Conservation (phyloP, 2,888 invertebrate species). For the Drosophila nigricruria region DNA sequence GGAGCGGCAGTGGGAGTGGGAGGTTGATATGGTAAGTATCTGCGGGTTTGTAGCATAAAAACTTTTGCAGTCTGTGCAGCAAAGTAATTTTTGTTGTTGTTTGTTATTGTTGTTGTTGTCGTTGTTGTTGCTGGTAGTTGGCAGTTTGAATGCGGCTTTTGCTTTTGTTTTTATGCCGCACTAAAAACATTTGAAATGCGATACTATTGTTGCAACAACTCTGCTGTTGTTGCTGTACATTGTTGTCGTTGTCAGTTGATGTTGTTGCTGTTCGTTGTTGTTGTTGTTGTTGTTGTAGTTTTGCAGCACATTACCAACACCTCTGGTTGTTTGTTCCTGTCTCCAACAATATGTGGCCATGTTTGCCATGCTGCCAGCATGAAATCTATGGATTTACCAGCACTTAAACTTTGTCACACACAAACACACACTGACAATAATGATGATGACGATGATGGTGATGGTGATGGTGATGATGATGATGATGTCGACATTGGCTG, state of each 20-base stretch:
- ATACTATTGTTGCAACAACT: slow-evolving; percentile 76
- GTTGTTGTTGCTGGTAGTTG: slow-evolving; percentile 59
- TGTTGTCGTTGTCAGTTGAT: slow-evolving; percentile 23
- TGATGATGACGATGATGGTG: slow-evolving; percentile 42
- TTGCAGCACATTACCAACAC: slow-evolving; percentile 69
- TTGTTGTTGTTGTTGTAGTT: slow-evolving; percentile 35
- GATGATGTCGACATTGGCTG: slow-evolving; percentile 54
- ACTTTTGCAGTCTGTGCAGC: slow-evolving; percentile 70
- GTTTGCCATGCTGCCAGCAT: slow-evolving; percentile 74
- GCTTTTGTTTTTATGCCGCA: slow-evolving; percentile 79
- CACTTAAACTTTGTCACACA: slow-evolving; percentile 83
- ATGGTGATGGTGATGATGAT: slow-evolving; percentile 42
- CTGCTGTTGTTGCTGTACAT: not conserved
- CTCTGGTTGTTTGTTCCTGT: slow-evolving; percentile 63
- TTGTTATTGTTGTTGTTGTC: slow-evolving; percentile 39
- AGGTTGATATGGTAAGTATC: slow-evolving; percentile 46
- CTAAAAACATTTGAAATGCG: slow-evolving; percentile 78
- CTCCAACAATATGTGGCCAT: slow-evolving; percentile 80
- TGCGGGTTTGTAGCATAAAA: slow-evolving; percentile 60
- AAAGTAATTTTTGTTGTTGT: slow-evolving; percentile 48
- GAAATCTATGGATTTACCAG: slow-evolving; percentile 84
- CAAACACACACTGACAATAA: slow-evolving; percentile 11
- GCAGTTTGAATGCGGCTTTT: slow-evolving; percentile 76
- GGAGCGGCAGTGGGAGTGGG: not conserved
- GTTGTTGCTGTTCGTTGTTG: slow-evolving; percentile 33